Conservation (phyloP, 2,113 vertebrate genomes). For the Nanorana parkeri region DNA sequence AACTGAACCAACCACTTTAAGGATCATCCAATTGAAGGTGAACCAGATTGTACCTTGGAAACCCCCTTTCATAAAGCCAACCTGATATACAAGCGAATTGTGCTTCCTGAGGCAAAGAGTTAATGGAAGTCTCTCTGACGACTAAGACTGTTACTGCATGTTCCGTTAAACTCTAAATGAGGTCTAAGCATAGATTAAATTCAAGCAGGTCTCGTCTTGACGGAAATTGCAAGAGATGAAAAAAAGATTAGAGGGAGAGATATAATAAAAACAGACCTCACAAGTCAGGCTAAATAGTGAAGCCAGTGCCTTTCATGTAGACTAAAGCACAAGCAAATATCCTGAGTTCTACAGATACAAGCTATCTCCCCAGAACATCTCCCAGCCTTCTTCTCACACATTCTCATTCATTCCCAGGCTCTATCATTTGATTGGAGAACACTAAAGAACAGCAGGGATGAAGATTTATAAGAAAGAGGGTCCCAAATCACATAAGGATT, state of each 20-base stretch:
- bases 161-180: slow-evolving; percentile 66
- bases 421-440: slow-evolving; percentile 91
- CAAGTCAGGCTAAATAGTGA: slow-evolving; percentile 76
- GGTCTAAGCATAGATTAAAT: slow-evolving; percentile 81
- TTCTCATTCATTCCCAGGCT: slow-evolving; percentile 90
- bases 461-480: slow-evolving; percentile 77
- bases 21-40: no score
- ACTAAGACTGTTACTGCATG: slow-evolving; percentile 64
- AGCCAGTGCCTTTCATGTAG: slow-evolving; percentile 80
- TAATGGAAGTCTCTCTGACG: slow-evolving; percentile 61
- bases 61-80: no score
- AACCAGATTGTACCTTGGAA: no score
- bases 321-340: slow-evolving; percentile 94
- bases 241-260: slow-evolving; percentile 76
- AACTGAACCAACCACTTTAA: no score
- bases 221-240: slow-evolving; percentile 89
- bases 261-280: slow-evolving; percentile 74
- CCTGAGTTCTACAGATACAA: slow-evolving; percentile 83
- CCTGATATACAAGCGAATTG: not conserved
- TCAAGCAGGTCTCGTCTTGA: slow-evolving; percentile 80
- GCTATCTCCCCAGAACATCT: slow-evolving; percentile 88
- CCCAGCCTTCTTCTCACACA: slow-evolving; percentile 82
- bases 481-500: slow-evolving; percentile 73
- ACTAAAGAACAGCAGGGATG: slow-evolving; percentile 82
- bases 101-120: slow-evolving; percentile 49